Evolutionary conservation across 2,797 vertebrate species (phyloP).

Genomic region (Crypturellus tataupa): DNA sequence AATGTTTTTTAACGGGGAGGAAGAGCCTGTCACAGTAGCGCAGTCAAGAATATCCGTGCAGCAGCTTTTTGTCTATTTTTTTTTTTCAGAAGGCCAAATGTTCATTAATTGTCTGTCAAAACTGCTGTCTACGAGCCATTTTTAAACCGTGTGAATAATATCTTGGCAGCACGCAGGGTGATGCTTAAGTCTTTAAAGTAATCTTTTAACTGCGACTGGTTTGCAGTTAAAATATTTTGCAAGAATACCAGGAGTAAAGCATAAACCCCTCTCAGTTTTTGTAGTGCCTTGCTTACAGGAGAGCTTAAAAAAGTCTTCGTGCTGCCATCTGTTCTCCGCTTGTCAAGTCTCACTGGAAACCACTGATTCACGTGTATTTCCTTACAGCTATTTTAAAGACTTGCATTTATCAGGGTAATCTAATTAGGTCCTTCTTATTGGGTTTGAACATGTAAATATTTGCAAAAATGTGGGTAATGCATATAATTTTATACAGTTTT

Average conservation of each 20-base stretch:
- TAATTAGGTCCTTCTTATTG: conserved; percentile 38
- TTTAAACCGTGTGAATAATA: background rate
- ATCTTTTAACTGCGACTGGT: background rate
- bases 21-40: background rate
- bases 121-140: background rate
- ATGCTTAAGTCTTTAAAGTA: background rate
- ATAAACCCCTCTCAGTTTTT: background rate
- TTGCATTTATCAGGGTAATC: conserved; percentile 46
- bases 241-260: background rate
- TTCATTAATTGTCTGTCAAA: background rate
- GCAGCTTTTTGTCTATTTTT: background rate
- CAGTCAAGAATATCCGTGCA: background rate
- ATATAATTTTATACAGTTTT: too few species aligned
- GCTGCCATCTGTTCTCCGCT: conserved; percentile 28
- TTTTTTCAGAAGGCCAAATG: background rate
- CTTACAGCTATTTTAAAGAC: conserved; percentile 52
- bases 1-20: background rate
- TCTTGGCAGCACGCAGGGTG: background rate
- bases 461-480: background rate
- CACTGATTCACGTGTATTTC: background rate
- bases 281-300: background rate
- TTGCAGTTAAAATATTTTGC: background rate
- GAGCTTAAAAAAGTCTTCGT: background rate
- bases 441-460: background rate
- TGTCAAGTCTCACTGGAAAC: conserved; percentile 9